These are phyloP conservation scores for Spatulosminthurus flaviceps DNA, from an alignment of 2,888 invertebrate genomes.

Conservation along the genomic window DNA sequence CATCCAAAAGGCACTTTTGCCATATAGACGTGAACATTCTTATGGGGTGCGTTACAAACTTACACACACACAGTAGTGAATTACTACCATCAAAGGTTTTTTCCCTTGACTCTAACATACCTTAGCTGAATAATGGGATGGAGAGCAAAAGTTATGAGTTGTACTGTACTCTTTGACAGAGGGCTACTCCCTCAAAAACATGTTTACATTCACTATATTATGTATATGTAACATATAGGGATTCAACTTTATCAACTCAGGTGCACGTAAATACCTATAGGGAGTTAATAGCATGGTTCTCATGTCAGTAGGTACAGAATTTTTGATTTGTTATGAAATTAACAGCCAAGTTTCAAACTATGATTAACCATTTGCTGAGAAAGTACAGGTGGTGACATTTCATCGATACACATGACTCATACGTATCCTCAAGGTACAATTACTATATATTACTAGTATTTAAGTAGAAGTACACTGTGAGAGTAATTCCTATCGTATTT, in stretches of 20 bases:
- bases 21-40: background rate
- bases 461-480: no score
- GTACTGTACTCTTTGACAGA: slow-evolving; percentile 10
- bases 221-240: no score
- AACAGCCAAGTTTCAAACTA: background rate
- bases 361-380: background rate
- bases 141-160: slow-evolving; percentile 18
- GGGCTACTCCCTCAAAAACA: slow-evolving; percentile 2
- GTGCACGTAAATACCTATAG: no score
- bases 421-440: slow-evolving; percentile 1
- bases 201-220: background rate
- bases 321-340: background rate
- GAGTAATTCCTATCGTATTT: no score
- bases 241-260: no score
- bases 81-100: background rate
- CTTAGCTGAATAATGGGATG: slow-evolving; percentile 12
- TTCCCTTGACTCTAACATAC: background rate
- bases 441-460: no score
- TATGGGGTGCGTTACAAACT: background rate
- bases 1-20: background rate
- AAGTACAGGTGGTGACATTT: background rate
- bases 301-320: no score
- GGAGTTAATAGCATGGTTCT: no score
- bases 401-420: background rate
- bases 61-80: background rate